A percentile compares a stretch with the other conserved stretches of the same genome.
These are phyloP conservation scores for Toxotes lorentzi DNA, from an alignment of 2,797 vertebrate genomes.

Conservation along the genomic window DNA sequence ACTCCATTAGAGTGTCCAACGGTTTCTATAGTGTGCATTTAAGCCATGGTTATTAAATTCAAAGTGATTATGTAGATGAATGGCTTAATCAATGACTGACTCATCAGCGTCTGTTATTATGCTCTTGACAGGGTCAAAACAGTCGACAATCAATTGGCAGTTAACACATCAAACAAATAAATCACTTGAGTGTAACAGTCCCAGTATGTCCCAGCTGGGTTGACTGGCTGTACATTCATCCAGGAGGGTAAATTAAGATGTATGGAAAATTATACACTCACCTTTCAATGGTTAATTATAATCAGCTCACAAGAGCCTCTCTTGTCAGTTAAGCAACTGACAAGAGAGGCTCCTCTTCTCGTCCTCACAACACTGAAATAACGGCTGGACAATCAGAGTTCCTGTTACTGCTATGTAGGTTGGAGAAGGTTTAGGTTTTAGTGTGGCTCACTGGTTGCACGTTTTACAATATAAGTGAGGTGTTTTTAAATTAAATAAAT, in stretches of 20 bases:
- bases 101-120: constrained; percentile 29
- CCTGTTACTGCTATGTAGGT: neutral
- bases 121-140: constrained; percentile 32
- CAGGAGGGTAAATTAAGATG: constrained; percentile 1
- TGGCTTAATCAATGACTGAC: constrained; percentile 54
- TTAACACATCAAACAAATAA: constrained; percentile 31
- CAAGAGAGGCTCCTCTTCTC: neutral
- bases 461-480: too few species aligned
- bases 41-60: constrained; percentile 16
- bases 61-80: constrained; percentile 53
- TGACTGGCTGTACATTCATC: neutral
- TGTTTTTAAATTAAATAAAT: too few species aligned
- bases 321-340: neutral
- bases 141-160: constrained; percentile 16
- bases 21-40: constrained; percentile 32
- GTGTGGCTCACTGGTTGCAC: too few species aligned
- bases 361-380: neutral
- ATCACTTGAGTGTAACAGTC: constrained; percentile 18
- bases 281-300: constrained; percentile 21
- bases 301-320: constrained; percentile 7
- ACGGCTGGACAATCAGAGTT: neutral
- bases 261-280: constrained; percentile 11
- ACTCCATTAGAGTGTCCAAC: constrained; percentile 44
- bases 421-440: too few species aligned
- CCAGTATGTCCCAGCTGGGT: neutral